Conservation (phyloP, 1,140 invertebrate species). For the Magallana ariakensis region DNA sequence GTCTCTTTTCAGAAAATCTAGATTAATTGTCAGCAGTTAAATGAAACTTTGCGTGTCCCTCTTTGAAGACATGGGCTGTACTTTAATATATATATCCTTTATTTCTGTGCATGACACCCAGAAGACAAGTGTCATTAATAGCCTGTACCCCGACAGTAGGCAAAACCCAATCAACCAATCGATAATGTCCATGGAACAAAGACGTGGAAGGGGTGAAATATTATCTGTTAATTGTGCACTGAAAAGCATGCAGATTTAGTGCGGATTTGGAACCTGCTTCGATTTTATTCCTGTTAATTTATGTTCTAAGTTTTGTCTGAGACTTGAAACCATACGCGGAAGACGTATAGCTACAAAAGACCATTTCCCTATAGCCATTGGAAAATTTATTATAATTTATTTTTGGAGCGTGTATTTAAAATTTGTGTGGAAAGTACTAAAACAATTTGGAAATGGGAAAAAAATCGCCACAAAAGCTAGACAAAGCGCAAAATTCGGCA, state of each 20-base stretch:
- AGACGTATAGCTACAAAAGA: not conserved
- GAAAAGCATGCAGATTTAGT: not conserved
- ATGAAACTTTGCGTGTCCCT: not conserved
- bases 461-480: not conserved
- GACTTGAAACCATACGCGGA: not conserved
- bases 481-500: not conserved
- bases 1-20: too few relatives aligned
- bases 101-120: not conserved
- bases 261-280: too few relatives aligned
- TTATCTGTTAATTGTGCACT: conserved; percentile 20
- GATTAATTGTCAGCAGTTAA: not conserved
- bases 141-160: not conserved
- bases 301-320: too few relatives aligned
- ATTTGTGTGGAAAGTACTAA: not conserved
- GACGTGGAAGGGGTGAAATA: conserved; percentile 18
- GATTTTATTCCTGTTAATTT: too few relatives aligned
- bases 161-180: conserved; percentile 9
- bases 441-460: not conserved
- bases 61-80: not conserved
- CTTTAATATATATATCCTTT: not conserved
- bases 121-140: conserved; percentile 1
- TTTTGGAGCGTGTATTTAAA: not conserved
- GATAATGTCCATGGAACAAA: not conserved
- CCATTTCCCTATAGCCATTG: not conserved
- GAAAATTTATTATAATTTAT: not conserved